Percentiles rank a stretch among this genome's conserved stretches.
Evolutionary conservation across 2,797 vertebrate species (phyloP).

Genomic region (Trematocara caparti): DNA sequence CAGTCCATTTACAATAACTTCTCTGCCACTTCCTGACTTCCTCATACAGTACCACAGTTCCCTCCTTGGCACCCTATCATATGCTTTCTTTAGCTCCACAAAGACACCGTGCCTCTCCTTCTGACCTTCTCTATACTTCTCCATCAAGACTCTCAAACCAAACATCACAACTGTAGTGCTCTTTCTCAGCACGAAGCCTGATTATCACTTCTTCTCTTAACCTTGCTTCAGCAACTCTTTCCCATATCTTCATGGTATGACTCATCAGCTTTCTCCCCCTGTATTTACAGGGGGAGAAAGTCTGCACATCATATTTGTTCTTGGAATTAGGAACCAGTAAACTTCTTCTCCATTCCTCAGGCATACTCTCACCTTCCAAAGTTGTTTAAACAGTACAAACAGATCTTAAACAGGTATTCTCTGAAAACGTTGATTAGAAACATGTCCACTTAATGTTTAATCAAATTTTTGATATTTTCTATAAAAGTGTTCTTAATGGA

Average conservation of each 20-base stretch:
- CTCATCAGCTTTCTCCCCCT: neutral
- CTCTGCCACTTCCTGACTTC: neutral
- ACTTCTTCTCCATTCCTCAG: neutral
- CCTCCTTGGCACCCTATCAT: neutral
- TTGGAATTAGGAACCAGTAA: neutral
- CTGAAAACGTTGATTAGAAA: neutral
- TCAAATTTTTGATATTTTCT: neutral
- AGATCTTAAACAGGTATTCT: neutral
- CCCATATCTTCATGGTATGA: accelerated
- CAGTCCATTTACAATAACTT: neutral
- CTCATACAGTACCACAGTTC: neutral
- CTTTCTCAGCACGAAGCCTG: neutral
- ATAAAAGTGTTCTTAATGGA: neutral
- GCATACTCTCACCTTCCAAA: neutral
- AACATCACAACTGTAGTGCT: neutral
- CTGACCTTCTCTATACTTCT: neutral
- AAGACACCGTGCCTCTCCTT: neutral
- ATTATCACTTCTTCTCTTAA: neutral
- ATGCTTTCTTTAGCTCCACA: neutral
- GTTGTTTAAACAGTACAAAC: neutral
- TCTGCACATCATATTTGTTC: neutral
- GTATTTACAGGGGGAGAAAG: neutral
- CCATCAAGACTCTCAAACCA: neutral
- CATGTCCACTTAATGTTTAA: neutral
- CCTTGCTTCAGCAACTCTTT: neutral